These are phyloP conservation scores for Pinna nobilis DNA, from an alignment of 1,140 invertebrate species.

Conservation along the genomic window DNA sequence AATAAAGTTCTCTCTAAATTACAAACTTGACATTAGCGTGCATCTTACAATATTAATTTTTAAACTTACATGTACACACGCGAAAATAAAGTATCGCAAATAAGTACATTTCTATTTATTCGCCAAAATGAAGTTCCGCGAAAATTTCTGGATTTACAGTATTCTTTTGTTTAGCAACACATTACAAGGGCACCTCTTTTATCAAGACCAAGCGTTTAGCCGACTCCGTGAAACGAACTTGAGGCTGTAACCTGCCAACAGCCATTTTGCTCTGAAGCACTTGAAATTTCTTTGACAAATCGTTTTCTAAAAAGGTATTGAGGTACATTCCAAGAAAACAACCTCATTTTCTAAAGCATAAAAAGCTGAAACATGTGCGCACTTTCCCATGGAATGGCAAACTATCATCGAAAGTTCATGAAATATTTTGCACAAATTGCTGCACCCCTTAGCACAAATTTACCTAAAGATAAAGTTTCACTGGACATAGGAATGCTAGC, in stretches of 20 bases:
- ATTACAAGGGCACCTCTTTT: conserved; percentile 25
- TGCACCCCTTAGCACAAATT: conserved; percentile 67
- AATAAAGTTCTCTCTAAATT: no score
- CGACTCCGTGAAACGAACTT: conserved; percentile 23
- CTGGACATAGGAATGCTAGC: conserved; percentile 48
- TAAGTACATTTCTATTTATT: no score
- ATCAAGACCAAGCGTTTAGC: conserved; percentile 12
- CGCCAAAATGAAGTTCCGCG: no score
- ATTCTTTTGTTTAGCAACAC: conserved; percentile 19
- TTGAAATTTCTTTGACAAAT: conserved; percentile 26
- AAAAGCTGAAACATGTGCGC: conserved; percentile 68
- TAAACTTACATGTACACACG: no score
- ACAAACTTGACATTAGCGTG: no score
- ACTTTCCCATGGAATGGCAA: conserved; percentile 75
- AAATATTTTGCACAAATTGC: conserved; percentile 63
- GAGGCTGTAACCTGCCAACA: conserved; percentile 24
- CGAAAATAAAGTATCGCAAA: no score
- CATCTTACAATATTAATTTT: no score
- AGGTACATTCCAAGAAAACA: conserved; percentile 26
- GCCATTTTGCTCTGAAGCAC: conserved; percentile 13
- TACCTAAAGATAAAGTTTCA: conserved; percentile 67
- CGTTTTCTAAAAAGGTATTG: conserved; percentile 25
- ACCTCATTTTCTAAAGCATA: conserved; percentile 30
- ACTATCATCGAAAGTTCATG: conserved; percentile 72
- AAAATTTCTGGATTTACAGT: no score